Evolutionary conservation across 2,888 invertebrate species (phyloP), one percentile per base, ranked within the genome.

Genomic region (Caenorhabditis sp.): DNA sequence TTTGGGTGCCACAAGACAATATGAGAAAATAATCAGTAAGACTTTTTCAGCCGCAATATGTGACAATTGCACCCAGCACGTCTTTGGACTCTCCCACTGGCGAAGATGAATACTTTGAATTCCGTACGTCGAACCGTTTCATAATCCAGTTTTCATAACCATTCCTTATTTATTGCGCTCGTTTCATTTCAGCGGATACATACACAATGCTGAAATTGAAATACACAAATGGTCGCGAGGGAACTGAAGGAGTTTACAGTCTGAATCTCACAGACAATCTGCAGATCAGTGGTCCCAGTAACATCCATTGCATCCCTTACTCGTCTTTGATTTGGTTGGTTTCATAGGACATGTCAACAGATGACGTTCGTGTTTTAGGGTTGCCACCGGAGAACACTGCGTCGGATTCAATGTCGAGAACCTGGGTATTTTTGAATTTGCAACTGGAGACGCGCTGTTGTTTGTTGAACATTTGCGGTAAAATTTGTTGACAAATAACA

Each of bases 301-400:
- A 61, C 40, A 61, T 76, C 8, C 76, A 80, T 47, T 74, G 68
- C 35, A 69, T 85, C 22, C 70, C 82, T 37, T 85, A 83, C 28
- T 28, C 65, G 13, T 65, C 82, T 8, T 15, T 85, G n/a, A 22
- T 71, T 8, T 85, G 85, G 84, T 82, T 37, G n/a, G 67, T 53
- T 20, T 22, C 47, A 6, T 11, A 2, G 6, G 6, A 13, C 6
- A 11, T 11, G 40, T 11, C 6, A 40, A 40, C 40, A 40, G 13
- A n/a, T 47, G 47, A 47, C 20, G 18, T 20, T 2, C 13, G n/a
- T 72, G 13, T 20, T 80, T 65, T 64, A 83, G 85, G 85, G 79
- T 85, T 40, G 83, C 77, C 15, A 80, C 85, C 20, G 85, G 85
- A 22, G 85, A 85, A 55, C 83, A 82, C 44, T 85, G 85, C 20